Base-by-base conservation (phyloP, 2,113 vertebrate genomes). In the Syngnathus scovelli region DNA sequence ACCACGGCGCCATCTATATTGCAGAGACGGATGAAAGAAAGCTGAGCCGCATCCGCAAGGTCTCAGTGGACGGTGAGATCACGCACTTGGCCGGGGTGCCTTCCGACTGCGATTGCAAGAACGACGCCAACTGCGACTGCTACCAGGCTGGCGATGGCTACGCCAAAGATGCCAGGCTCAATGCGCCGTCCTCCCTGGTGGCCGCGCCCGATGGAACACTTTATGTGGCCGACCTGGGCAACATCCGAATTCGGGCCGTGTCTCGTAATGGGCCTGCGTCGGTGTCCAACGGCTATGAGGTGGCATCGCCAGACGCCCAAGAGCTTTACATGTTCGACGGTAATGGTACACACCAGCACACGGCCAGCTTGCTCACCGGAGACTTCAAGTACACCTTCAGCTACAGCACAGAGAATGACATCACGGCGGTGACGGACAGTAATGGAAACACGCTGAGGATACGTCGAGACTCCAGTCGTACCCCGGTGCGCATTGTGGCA, bases 61-160 rank as follows among this genome's bases (percentile, higher is more conserved):
- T 99, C 60, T 95, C 95, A 1, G 94, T 93, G 0, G 94, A 96
- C n/a, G 97, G 97, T 1, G 96, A 98, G 87, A 98, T 99, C 84
- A 95, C 94, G 1, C 88, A 96, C 69, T 91, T 98, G 75, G 95
- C 96, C 0, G 97, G 97, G 23, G 88, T 92, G 58, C 94, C 89
- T 19, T 96, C 96, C 0, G 96, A 98, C 62, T 99, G 97, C 23
- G 96, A 98, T 75, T 99, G 97, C 88, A 98, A 98, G 85, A 98
- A 95, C 0, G 97, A 99, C 16, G 94, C 94, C 88, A 98, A 97
- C 88, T 99, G 97, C 27, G 96, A 98, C 90, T 99, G 97, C 61
- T 99, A 98, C 78, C 95, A 96, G 78, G 92, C 88, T 0, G 97
- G 96, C 2, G 96, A 98, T 0, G 96, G 97, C 64, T 99, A 98